phyloP scores from a whole-genome alignment of 2,797 vertebrate genomes.

The Salarias fasciatus region DNA sequence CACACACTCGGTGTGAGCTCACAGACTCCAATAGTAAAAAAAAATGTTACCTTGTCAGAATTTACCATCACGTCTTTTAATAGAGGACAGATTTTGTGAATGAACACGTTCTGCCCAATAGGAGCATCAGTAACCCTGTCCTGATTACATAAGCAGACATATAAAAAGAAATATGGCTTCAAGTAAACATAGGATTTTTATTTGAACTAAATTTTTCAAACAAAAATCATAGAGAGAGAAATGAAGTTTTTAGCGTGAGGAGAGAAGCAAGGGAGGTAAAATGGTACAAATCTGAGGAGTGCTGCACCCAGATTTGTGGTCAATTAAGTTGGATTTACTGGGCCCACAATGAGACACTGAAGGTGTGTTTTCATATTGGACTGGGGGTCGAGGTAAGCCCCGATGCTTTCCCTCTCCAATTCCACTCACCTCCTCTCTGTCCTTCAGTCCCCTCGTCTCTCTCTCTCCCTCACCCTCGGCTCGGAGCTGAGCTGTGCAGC shows the following conservation, averaged over 20 bases:
- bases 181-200: too few species aligned
- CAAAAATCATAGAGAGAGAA: not conserved
- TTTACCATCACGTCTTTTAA: too few species aligned
- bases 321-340: constrained; percentile 85
- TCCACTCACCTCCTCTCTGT: not conserved
- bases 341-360: constrained; percentile 54
- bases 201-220: too few species aligned
- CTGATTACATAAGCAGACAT: not conserved
- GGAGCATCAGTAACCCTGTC: too few species aligned
- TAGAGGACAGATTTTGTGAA: too few species aligned
- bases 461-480: constrained; percentile 13
- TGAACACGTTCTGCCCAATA: too few species aligned
- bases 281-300: constrained; percentile 19
- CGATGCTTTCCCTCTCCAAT: constrained; percentile 19
- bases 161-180: not conserved
- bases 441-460: constrained; percentile 7
- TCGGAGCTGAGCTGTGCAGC: constrained; percentile 23
- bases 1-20: not conserved
- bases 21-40: too few species aligned
- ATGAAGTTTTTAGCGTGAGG: not conserved
- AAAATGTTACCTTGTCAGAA: too few species aligned
- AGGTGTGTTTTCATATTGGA: constrained; percentile 79
- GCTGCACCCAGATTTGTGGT: constrained; percentile 80
- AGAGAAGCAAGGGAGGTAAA: constrained; percentile 15
- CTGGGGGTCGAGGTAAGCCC: constrained; percentile 77